These are phyloP conservation scores for Stegastes partitus DNA, from an alignment of 2,113 vertebrate genomes.

Conservation along the genomic window DNA sequence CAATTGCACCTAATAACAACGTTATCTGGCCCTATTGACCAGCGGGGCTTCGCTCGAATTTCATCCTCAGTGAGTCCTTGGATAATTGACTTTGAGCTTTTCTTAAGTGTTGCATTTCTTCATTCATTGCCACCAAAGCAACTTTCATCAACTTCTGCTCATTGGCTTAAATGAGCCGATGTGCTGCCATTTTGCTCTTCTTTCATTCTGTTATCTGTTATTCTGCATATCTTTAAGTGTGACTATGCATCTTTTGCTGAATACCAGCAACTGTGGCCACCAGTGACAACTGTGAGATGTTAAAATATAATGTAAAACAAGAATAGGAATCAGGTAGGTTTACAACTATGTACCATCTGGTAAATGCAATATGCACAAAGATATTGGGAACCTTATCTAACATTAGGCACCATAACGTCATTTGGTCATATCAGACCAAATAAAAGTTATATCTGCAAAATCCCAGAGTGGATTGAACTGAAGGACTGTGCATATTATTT, in stretches of 20 bases:
- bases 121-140: slow-evolving; percentile 52
- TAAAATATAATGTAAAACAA: not conserved
- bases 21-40: slow-evolving; percentile 77
- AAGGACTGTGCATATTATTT: not conserved
- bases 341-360: not conserved
- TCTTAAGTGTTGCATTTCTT: slow-evolving; percentile 49
- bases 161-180: slow-evolving; percentile 24
- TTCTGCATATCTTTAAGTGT: too few species aligned
- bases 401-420: not conserved
- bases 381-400: not conserved
- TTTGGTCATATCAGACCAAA: not conserved
- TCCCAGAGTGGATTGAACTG: not conserved
- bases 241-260: too few species aligned
- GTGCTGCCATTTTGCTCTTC: not conserved
- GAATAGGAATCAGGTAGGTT: not conserved
- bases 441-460: not conserved
- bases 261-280: too few species aligned
- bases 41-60: slow-evolving; percentile 65
- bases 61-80: slow-evolving; percentile 64
- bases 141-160: slow-evolving; percentile 30
- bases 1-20: slow-evolving; percentile 81
- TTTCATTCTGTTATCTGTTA: slow-evolving; percentile 1
- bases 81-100: slow-evolving; percentile 74
- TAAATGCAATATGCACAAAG: not conserved
- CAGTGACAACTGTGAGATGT: too few species aligned